Base-by-base conservation (phyloP, 2,888 invertebrate species). In the Omphaloscelis lunosa region DNA sequence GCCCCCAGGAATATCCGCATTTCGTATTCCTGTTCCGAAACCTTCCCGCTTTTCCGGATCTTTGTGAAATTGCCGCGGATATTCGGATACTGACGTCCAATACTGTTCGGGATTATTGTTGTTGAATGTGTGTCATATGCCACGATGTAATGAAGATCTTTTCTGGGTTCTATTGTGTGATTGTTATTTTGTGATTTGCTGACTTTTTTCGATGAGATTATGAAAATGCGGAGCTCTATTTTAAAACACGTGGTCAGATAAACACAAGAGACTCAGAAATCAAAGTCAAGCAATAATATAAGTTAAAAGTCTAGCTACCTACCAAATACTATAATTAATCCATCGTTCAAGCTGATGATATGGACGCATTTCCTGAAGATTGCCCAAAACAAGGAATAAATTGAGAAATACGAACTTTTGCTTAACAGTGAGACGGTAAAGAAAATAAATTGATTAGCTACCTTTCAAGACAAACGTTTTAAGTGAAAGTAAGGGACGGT, bases 1-100 rank as follows among this genome's bases (percentile, higher is more conserved):
- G 69, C 59, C 79, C 75, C 68, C 88, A 86, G 91, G 90, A 92
- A 93, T 92, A 93, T 92, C 92, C 92, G 92, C 89, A 89, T 89
- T 92, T 88, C 78, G 92, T 92, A 92, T 91, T 93, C 91, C 88
- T 83, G 88, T 86, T 88, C 89, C 90, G 89, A 89, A 87, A 83
- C 86, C 83, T 84, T 88, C 85, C 84, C 88, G 90, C 86, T 85
- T 86, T 86, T 86, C 82, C 80, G 84, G 83, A 88, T 81, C 89
- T 86, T 87, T 84, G 81, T 82, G 75, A 86, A 88, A 90, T 90
- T 88, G 88, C 86, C 81, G 83, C 86, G 88, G 86, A 88, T 89
- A 87, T 79, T 72, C 75, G 73, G 70, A 82, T 88, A 87, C 80
- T 63, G 58, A 53, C 67, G 53, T 68, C 75, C 66, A 76, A 71